phyloP scores from a whole-genome alignment of 30 jellyfish, hydroid and myxozoan species.

The Turritopsis rubra region DNA sequence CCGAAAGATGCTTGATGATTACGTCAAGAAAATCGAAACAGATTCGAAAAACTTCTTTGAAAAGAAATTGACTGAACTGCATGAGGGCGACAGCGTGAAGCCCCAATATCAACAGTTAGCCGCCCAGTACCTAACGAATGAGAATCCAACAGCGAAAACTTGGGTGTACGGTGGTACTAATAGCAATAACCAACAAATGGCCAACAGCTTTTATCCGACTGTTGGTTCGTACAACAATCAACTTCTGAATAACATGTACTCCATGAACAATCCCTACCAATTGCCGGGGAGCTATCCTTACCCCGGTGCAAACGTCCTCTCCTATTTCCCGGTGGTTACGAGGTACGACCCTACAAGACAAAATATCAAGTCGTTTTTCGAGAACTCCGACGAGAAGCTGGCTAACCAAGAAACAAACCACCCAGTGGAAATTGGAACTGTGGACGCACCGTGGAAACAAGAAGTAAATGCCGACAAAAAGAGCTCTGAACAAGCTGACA shows the following conservation, averaged over 20 bases:
- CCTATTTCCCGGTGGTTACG: slow-evolving; percentile 28
- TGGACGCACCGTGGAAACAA: not conserved
- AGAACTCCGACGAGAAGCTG: not conserved
- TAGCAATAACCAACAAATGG: not conserved
- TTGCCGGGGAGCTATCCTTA: not conserved
- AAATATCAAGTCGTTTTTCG: slow-evolving; percentile 13
- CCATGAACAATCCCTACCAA: not conserved
- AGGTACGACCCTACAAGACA: slow-evolving; percentile 18
- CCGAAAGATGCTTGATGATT: slow-evolving; percentile 28
- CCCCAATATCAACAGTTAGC: not conserved
- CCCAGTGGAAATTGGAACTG: slow-evolving; percentile 16
- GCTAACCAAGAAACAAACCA: slow-evolving; percentile 1
- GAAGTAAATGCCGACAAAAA: not conserved
- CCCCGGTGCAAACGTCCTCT: slow-evolving; percentile 15
- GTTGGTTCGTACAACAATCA: not conserved
- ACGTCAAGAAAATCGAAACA: slow-evolving; percentile 17
- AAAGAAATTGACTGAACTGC: not conserved
- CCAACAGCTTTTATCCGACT: not conserved
- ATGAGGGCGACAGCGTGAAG: not conserved
- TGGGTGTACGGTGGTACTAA: not conserved
- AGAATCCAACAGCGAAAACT: not conserved
- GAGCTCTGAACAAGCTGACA: not conserved
- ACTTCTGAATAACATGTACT: not conserved
- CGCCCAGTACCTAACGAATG: not conserved
- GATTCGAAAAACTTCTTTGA: not conserved